Conservation (phyloP, 2,797 vertebrate genomes). For the Bovichtus variegatus region DNA sequence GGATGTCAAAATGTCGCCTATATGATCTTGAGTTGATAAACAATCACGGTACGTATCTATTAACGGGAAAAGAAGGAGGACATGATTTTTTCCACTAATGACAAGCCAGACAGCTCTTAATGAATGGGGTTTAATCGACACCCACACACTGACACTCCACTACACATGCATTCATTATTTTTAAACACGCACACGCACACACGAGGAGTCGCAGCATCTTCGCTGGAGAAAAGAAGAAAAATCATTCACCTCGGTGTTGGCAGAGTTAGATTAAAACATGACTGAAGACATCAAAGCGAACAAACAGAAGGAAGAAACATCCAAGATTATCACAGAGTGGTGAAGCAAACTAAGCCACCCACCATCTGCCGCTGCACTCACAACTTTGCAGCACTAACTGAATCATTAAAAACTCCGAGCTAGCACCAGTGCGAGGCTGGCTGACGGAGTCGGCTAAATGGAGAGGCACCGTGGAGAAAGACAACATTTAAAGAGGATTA, state of each 20-base stretch:
- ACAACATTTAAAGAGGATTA: conserved; percentile 75
- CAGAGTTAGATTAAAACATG: conserved; percentile 56
- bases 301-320: conserved; percentile 52
- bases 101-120: conserved; percentile 57
- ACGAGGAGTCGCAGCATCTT: conserved; percentile 11
- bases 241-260: conserved; percentile 34
- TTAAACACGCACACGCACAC: conserved; percentile 22
- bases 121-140: conserved; percentile 59
- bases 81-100: conserved; percentile 41
- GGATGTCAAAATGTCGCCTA: conserved; percentile 37
- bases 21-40: conserved; percentile 25
- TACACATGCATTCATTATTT: conserved; percentile 51
- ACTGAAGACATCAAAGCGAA: conserved; percentile 63
- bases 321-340: conserved; percentile 51
- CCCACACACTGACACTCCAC: conserved; percentile 38
- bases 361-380: conserved; percentile 48
- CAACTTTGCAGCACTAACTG: conserved; percentile 58
- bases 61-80: conserved; percentile 29
- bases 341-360: conserved; percentile 64
- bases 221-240: conserved; percentile 14
- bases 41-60: conserved; percentile 40
- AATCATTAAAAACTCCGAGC: conserved; percentile 67
- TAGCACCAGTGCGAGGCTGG: conserved; percentile 37
- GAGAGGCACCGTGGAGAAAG: conserved; percentile 60
- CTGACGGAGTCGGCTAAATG: conserved; percentile 55